Percentiles rank a stretch among this genome's conserved stretches.
phyloP scores from a whole-genome alignment of 2,113 vertebrate species.

The Psittacula cyanocephala region DNA sequence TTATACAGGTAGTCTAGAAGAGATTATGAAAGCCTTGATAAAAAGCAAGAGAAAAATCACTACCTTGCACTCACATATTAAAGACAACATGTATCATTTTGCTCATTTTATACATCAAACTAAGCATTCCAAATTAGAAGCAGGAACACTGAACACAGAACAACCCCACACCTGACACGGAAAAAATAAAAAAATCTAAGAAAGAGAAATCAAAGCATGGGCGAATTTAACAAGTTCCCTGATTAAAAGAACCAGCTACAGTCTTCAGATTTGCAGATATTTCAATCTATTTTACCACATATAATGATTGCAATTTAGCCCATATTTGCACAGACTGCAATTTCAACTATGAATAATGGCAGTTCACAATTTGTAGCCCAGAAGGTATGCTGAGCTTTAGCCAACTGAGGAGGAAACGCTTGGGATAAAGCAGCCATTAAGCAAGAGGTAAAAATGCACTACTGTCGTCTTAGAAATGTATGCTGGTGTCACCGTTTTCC shows the following conservation, averaged over 20 bases:
- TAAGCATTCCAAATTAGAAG: conserved; percentile 18
- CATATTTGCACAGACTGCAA: neutral
- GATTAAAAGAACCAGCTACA: conserved; percentile 39
- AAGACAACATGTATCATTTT: neutral
- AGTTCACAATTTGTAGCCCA: neutral
- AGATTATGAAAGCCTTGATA: conserved; percentile 23
- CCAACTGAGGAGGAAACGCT: neutral
- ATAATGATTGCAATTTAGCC: conserved; percentile 35
- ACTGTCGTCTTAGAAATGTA: neutral
- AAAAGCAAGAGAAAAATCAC: conserved; percentile 44
- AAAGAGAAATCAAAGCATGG: conserved; percentile 37
- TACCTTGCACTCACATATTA: conserved; percentile 12
- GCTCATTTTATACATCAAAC: neutral
- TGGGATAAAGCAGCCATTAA: neutral
- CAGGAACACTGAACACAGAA: conserved; percentile 16
- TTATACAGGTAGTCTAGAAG: neutral
- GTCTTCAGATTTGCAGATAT: conserved; percentile 29
- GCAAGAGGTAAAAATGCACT: neutral
- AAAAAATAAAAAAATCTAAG: neutral
- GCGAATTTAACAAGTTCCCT: conserved; percentile 37
- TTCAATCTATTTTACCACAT: conserved; percentile 25
- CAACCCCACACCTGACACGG: neutral
- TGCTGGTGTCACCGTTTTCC: neutral
- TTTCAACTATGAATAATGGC: conserved; percentile 28
- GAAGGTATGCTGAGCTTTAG: neutral